phyloP scores from a whole-genome alignment of 2,797 vertebrate species.

The Lycodopsis pacificus region DNA sequence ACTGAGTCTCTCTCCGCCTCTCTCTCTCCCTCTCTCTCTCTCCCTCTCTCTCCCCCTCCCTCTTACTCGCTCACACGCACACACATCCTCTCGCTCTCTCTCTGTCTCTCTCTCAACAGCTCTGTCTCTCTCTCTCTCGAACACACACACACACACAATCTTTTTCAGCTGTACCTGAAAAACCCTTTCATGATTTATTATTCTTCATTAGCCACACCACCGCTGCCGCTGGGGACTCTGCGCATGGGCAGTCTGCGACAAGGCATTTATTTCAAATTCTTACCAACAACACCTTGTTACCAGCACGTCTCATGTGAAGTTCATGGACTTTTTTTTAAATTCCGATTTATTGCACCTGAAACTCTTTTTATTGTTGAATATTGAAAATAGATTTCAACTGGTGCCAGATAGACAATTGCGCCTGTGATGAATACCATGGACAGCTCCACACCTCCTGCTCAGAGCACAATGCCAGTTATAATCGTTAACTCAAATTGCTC shows the following conservation, averaged over 20 bases:
- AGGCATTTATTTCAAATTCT: slow-evolving; percentile 81
- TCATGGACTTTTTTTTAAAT: slow-evolving; percentile 11
- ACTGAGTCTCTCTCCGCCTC: slow-evolving; percentile 79
- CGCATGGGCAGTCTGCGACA: slow-evolving; percentile 85
- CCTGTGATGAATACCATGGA: slow-evolving; percentile 68
- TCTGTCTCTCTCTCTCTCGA: slow-evolving; percentile 39
- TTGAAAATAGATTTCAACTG: neutral
- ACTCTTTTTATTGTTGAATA: slow-evolving; percentile 7
- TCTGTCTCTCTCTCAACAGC: slow-evolving; percentile 34
- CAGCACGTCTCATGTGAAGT: slow-evolving; percentile 56
- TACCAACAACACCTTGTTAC: slow-evolving; percentile 66
- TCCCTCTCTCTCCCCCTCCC: slow-evolving; percentile 41
- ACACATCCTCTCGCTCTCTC: slow-evolving; percentile 44
- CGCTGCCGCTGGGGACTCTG: slow-evolving; percentile 85
- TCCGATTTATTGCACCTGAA: slow-evolving; percentile 16
- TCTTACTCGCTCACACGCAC: slow-evolving; percentile 50
- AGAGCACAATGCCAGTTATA: slow-evolving; percentile 81
- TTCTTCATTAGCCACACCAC: slow-evolving; percentile 88
- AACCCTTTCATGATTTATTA: slow-evolving; percentile 88
- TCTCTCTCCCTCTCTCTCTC: slow-evolving; percentile 62
- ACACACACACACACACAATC: slow-evolving; percentile 46
- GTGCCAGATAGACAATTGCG: neutral
- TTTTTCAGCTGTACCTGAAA: slow-evolving; percentile 80
- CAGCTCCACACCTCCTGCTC: slow-evolving; percentile 83
- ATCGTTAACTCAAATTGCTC: neutral